Base-by-base conservation (phyloP, 2,113 vertebrate genomes). In the Grantiella picta region DNA sequence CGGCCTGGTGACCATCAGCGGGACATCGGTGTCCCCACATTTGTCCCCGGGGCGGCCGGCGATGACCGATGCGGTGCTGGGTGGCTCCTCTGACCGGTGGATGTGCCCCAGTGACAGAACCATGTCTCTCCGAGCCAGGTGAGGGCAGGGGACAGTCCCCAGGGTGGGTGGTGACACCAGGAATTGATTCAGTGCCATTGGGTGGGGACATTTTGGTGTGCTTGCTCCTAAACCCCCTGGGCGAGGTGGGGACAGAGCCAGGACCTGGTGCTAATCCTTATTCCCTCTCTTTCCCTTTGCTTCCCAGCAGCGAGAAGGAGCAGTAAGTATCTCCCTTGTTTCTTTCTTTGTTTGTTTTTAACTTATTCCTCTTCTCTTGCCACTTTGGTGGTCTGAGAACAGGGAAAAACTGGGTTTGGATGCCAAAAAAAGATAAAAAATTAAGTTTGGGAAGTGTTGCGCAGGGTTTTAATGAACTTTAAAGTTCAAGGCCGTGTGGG, bases 51-150 rank as follows among this genome's bases (percentile, higher is more conserved):
- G 80, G 65, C 21, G 84, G 52, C 73, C 73, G 31, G 92, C 66
- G 96, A 99, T 99, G 99, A 99, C 99, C 0, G 98, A 99, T 96
- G 96, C 99, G 0, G 98, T 99, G 93, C 97, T 99, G 97, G 98
- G 98, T 28, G 97, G 94, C 94, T 98, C 97, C 95, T 98, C 98
- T 0, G 98, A 97, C 95, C 98, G 98, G 82, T 99, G 99, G 99
- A 97, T 97, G 97, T 98, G 97, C 61, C 98, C 98, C 50, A 96
- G 98, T 2, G 98, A 99, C 95, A 97, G 98, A n/a, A 98, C 98
- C 95, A 98, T 98, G 94, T 97, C 94, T 56, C 97, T 98, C 86
- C 98, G 98, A n/a, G 87, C 98, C 20, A 97, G 98, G 99, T 99
- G 97, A 98, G 98, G 27, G 27, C 60, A 7, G 57, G 40, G n/a